Conservation (phyloP, 23 tunicate species). For the Botrylloides violaceus region DNA sequence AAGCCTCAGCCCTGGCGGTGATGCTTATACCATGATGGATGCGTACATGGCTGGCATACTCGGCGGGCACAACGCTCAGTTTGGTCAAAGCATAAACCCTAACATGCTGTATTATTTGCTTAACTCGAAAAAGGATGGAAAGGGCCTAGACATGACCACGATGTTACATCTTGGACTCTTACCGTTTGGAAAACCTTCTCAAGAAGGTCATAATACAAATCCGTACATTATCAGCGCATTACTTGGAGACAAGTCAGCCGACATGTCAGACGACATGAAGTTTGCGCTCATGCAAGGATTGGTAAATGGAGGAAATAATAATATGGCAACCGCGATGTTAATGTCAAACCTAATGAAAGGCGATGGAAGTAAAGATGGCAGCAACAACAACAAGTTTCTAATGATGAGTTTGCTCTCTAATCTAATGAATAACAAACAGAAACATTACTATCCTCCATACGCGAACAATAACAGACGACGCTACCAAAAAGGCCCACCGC, state of each 20-base stretch:
- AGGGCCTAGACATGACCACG: neutral
- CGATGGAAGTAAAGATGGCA: neutral
- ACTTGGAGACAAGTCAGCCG: neutral
- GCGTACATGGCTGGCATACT: neutral
- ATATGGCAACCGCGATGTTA: slow-evolving; percentile 4
- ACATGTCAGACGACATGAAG: slow-evolving; percentile 5
- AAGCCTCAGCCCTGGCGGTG: neutral
- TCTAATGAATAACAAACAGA: neutral
- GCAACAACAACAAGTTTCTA: neutral
- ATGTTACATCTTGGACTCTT: neutral
- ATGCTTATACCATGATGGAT: neutral
- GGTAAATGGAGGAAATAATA: slow-evolving; percentile 2
- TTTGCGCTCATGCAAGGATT: slow-evolving; percentile 2
- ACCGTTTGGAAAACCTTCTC: neutral
- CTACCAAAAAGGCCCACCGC: neutral
- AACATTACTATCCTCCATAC: neutral
- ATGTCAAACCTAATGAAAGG: slow-evolving; percentile 8
- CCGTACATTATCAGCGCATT: neutral
- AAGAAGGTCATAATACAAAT: neutral
- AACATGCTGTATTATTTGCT: neutral
- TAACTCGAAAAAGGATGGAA: neutral
- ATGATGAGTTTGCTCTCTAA: neutral
- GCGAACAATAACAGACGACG: neutral
- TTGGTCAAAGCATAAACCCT: slow-evolving; percentile 3
- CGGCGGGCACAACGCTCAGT: neutral